Conservation (phyloP, 2,888 invertebrate species). For the Sarcophaga rosellei region DNA sequence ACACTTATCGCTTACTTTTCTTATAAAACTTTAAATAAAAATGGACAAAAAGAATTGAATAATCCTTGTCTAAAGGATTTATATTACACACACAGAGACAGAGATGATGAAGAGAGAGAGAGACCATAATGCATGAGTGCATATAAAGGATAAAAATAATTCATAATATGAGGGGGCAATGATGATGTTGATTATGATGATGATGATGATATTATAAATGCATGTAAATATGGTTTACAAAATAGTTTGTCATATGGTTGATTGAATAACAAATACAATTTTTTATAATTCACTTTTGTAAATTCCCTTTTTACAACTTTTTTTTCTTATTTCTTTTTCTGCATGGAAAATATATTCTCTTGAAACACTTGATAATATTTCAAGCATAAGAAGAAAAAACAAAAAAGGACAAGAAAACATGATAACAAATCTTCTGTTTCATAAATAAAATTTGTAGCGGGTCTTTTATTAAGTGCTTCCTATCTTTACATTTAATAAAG, state of each 20-base stretch:
- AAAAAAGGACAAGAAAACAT: too few species aligned
- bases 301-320: background rate
- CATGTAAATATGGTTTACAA: slow-evolving; percentile 50
- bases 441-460: too few species aligned
- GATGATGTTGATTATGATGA: background rate
- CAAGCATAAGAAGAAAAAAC: too few species aligned
- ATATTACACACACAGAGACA: background rate
- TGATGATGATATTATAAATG: slow-evolving; percentile 42
- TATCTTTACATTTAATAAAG: too few species aligned
- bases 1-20: too few species aligned
- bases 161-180: background rate
- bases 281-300: background rate
- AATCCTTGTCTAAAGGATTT: too few species aligned
- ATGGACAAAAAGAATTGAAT: too few species aligned
- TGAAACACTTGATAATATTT: too few species aligned
- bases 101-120: background rate
- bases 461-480: too few species aligned
- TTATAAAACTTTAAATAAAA: too few species aligned
- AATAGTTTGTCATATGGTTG: slow-evolving; percentile 51
- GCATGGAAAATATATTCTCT: too few species aligned
- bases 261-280: slow-evolving; percentile 39
- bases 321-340: background rate
- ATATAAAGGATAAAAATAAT: slow-evolving; percentile 24
- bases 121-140: background rate
- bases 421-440: too few species aligned